Base-by-base conservation (phyloP, 2,113 vertebrate genomes). In the Nestor notabilis region DNA sequence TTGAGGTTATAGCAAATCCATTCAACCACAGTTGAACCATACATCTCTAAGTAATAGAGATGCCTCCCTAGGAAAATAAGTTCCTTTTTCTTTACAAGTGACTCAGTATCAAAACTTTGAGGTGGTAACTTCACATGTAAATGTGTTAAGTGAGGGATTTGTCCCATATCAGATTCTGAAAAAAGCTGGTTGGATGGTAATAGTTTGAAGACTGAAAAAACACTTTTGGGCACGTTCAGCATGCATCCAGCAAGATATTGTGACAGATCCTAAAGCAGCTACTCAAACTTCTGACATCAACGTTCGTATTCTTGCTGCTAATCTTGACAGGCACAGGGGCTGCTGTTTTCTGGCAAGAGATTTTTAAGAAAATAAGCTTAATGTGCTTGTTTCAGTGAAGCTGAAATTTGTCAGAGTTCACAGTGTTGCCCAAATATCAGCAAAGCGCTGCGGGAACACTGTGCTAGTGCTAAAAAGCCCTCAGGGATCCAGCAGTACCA, bases 201-300 rank as follows among this genome's bases (percentile, higher is more conserved):
- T 83, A 84, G 56, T 87, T 87, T 84, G 86, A 95, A 92, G 95
- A 52, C 52, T 94, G 56, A 87, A 94, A 94, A 87, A 91, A 80
- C 56, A 82, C 74, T 91, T 93, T 83, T 78, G 86, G 86, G 44
- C 41, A 87, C 47, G 39, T 97, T 97, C 88, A 65, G 6, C 76
- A 93, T 71, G 80, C 76, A 92, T 44, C 61, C 77, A 82, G 61
- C 44, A 58, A 82, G 95, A 58, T 91, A 78, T 89, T 95, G 92
- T 97, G 95, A 91, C 95, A 97, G 80, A 72, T 93, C 52, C 56
- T 89, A 65, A 64, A 79, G 80, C 65, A 95, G 56, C 77, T 87
- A 44, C 95, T 93, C 89, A 91, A 92, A 96, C 65, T 96, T 97
- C 56, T 96, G 87, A 74, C 90, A 91, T 74, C 75, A 91, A 35